A percentile compares a stretch with the other conserved stretches of the same genome.
Conservation (phyloP, 2,113 vertebrate genomes). For the Microtus richardsoni region DNA sequence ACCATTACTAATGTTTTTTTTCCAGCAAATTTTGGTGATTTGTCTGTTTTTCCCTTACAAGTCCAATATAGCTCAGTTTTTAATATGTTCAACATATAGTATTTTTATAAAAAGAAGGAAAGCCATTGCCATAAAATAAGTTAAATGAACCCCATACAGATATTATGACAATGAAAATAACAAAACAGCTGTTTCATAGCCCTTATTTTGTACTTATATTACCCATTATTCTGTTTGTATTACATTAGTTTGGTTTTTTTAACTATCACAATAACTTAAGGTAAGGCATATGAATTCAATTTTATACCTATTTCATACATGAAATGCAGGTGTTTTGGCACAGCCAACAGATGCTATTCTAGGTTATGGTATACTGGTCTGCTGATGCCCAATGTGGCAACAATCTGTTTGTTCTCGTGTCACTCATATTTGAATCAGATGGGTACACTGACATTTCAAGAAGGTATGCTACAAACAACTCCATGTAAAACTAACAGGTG, state of each 20-base stretch:
- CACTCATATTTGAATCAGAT: neutral
- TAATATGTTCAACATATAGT: neutral
- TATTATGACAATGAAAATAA: conserved; percentile 6
- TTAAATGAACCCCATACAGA: neutral
- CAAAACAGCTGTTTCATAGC: neutral
- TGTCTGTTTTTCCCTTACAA: neutral
- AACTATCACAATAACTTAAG: neutral
- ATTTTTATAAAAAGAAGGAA: neutral
- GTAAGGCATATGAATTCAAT: neutral
- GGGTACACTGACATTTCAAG: neutral
- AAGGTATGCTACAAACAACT: neutral
- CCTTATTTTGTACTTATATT: neutral
- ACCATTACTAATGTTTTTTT: neutral
- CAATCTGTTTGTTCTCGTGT: neutral
- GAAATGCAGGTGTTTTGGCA: neutral
- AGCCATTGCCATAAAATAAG: neutral
- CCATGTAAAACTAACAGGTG: neutral
- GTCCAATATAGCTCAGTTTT: neutral
- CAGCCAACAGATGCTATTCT: neutral
- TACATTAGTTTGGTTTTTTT: neutral
- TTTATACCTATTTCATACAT: neutral
- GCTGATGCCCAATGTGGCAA: neutral
- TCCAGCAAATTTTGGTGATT: neutral
- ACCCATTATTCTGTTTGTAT: neutral
- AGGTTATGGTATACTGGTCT: neutral